Evolutionary conservation across 2,797 vertebrate genomes (phyloP), one percentile per base, ranked within the genome.

Genomic region (Poeciliopsis turneri): DNA sequence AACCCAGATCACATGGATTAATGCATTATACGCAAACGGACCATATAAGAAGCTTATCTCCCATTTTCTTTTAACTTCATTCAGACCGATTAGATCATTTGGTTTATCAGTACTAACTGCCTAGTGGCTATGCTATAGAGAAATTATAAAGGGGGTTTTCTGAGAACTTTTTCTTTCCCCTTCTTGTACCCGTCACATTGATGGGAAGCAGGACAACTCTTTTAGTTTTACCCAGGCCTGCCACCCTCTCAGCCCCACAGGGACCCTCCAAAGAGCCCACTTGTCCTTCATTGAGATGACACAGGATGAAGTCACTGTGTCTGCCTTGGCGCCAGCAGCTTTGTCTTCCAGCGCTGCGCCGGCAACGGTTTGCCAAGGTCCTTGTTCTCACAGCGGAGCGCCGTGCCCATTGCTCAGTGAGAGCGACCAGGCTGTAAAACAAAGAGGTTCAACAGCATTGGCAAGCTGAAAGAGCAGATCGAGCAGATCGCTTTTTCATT

Each of bases 271-370:
- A 86, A 53, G 77, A 66, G 74, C 71, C 78, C 78, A 36, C 78
- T 87, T 86, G 92, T 92, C 87, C 90, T 86, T 83, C 83, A 81
- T 74, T 9, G 83, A 82, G 89, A 89, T 80, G 92, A 90, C 90
- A 88, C 86, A 83, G 81, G 83, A 93, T 94, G 92, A 93, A 90
- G 91, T 93, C 93, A 93, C 84, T 82, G 61, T 51, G 55, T 87
- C 88, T 87, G 81, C 87, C 77, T 91, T 92, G 92, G 93, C 90
- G 84, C 76, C 33, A 18, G 69, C 64, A 28, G 57, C 81, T 82
- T 85, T 82, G 78, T 84, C 82, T 16, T 89, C 82, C 84, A 84
- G 47, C 74, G 8, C 75, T 28, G 80, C 3, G 78, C 49, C 81
- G 80, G 36, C 36, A 39, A 39, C 36, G 36, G 82, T 45, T 76